Evolutionary conservation across 37 sponge, comb jelly and placozoan genomes (phyloP).

Genomic region (Eunapius fragilis): DNA sequence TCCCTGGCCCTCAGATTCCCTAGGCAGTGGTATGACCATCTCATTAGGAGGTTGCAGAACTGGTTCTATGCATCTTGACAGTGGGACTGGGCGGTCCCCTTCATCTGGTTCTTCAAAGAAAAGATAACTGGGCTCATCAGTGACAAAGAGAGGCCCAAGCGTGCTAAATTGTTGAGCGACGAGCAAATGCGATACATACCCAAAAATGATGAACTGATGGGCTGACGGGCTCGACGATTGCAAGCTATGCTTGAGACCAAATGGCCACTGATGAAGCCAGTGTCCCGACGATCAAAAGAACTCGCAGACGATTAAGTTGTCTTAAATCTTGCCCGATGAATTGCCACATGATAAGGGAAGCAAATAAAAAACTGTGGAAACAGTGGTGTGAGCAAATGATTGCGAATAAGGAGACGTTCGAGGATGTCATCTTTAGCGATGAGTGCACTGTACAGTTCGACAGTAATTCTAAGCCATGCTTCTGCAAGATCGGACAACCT

Average conservation of each 20-base stretch:
- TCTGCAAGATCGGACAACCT: background rate
- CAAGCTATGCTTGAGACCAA: conserved; percentile 2
- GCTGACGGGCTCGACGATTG: conserved; percentile 23
- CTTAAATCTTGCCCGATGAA: background rate
- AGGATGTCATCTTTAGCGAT: conserved; percentile 27
- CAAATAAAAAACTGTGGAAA: conserved; percentile 21
- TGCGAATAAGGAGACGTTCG: conserved; percentile 9
- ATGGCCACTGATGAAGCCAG: conserved; percentile 11
- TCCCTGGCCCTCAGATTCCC: too few relatives aligned
- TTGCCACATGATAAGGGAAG: conserved; percentile 21
- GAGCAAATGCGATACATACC: background rate
- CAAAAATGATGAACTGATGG: conserved; percentile 6
- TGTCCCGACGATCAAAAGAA: conserved; percentile 18
- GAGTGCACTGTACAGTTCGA: conserved; percentile 33
- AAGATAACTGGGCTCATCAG: background rate
- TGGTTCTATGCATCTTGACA: too few relatives aligned
- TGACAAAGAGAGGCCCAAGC: background rate
- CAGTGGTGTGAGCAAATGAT: conserved; percentile 8
- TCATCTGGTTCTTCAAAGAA: too few relatives aligned
- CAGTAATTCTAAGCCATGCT: conserved; percentile 8
- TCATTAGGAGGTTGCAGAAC: too few relatives aligned
- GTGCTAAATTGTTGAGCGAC: background rate
- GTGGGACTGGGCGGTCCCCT: too few relatives aligned
- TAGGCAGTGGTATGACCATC: too few relatives aligned
- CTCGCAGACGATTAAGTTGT: conserved; percentile 5